These are phyloP conservation scores for Pachymerium ferrugineum DNA, from an alignment of 2,888 invertebrate genomes.

Conservation along the genomic window DNA sequence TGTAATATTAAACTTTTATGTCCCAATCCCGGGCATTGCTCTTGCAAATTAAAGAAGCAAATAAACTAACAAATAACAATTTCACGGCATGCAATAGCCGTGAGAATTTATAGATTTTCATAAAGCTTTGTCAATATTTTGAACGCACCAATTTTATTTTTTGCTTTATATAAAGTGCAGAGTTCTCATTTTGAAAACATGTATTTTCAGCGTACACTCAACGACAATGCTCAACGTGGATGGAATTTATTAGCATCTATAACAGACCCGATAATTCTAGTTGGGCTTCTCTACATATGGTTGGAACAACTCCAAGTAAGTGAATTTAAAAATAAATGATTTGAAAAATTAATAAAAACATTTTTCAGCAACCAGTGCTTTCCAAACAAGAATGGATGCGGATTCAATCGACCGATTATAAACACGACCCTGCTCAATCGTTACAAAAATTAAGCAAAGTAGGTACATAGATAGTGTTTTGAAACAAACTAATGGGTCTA, in stretches of 20 bases:
- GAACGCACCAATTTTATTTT: not conserved
- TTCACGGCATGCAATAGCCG: too few species aligned
- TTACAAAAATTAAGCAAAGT: not conserved
- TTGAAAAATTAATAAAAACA: not conserved
- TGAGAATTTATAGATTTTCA: too few species aligned
- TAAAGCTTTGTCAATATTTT: too few species aligned
- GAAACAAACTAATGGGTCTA: not conserved
- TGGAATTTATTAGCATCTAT: not conserved
- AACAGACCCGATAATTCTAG: not conserved
- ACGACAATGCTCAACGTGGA: not conserved
- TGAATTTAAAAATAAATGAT: not conserved
- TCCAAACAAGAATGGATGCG: not conserved
- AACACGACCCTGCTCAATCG: not conserved
- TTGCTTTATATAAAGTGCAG: too few species aligned
- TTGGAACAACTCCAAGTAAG: not conserved
- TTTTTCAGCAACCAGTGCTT: not conserved
- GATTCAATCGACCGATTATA: not conserved
- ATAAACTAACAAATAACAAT: too few species aligned
- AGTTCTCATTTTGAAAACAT: not conserved
- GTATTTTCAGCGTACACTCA: not conserved
- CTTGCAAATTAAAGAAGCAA: too few species aligned
- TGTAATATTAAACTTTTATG: too few species aligned
- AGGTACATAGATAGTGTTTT: not conserved
- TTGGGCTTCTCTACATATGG: not conserved
- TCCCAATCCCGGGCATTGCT: too few species aligned